Base-by-base conservation (phyloP, 2,113 vertebrate genomes). In the Brachionichthys hirsutus region DNA sequence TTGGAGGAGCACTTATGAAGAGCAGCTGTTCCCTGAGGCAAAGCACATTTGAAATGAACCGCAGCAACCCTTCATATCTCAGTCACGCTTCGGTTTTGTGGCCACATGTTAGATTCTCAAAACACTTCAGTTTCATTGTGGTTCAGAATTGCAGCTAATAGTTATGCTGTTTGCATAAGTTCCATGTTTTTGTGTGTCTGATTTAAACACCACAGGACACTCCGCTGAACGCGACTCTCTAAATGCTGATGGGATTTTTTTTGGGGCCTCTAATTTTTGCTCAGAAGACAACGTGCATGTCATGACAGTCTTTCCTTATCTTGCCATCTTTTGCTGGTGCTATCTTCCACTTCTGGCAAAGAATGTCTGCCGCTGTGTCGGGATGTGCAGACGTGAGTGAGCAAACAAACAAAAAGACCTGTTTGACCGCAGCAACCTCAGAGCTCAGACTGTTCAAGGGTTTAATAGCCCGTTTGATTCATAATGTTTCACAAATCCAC, bases 281-380 rank as follows among this genome's bases (percentile, higher is more conserved):
- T 81, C 40, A 67, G 67, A 78, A 74, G 62, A 73, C 54, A 53
- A 68, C 64, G 49, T 79, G 54, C 79, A 67, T 79, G 84, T 83
- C 81, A 69, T 79, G 70, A 82, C 84, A 88, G 69, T 79, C 70
- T 75, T 69, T 46, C 18, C 72, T 82, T 86, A 87, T 89, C 85
- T 60, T 45, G 12, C 30, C 62, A 83, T 83, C 80, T 67, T 35
- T 10, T 38, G 73, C 59, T 72, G 77, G 64, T 69, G 64, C 72
- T 75, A 67, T 86, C 79, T 80, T 76, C 48, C 60, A 47, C 76
- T 69, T 60, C 41, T 61, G 62, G 68, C 51, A 69, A 85, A 74
- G 80, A 88, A 81, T 85, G 82, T 82, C 58, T 78, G 59, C 70
- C 75, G 76, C 77, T 64, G 62, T 64, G 70, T 85, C 73, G 77